phyloP scores from a whole-genome alignment of 1,140 invertebrate genomes.

The Streblospio benedicti region DNA sequence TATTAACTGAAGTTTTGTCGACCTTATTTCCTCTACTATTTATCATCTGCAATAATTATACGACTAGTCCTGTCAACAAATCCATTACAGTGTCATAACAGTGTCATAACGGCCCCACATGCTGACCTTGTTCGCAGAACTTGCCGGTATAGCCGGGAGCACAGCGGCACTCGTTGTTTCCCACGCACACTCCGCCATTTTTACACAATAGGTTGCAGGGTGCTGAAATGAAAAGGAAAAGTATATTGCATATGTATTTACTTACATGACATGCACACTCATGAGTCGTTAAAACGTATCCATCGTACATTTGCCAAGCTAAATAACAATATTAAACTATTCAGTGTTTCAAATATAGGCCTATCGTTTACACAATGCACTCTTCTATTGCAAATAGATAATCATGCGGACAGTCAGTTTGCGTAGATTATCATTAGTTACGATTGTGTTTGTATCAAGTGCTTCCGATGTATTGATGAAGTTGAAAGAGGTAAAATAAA shows the following conservation, averaged over 20 bases:
- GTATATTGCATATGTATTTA: not conserved
- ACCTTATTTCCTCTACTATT: no score
- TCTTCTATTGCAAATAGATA: not conserved
- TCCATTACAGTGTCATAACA: no score
- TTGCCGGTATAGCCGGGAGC: conserved; percentile 4
- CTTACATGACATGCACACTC: not conserved
- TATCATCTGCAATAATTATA: no score
- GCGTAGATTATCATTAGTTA: not conserved
- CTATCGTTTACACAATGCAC: not conserved
- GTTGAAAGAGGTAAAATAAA: not conserved
- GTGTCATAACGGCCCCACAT: no score
- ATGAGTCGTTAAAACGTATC: not conserved
- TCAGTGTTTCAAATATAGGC: not conserved
- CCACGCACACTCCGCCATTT: not conserved
- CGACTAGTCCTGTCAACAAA: no score
- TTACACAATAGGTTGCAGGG: conserved; percentile 1
- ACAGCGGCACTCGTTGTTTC: not conserved
- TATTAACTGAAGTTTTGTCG: no score
- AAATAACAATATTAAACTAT: not conserved
- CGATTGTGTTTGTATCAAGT: not conserved
- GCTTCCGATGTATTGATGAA: not conserved
- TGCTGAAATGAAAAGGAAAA: not conserved
- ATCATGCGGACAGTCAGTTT: not conserved
- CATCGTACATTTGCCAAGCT: not conserved
- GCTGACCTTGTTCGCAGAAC: conserved; percentile 2